Percentiles rank a stretch among this genome's conserved stretches.
Evolutionary conservation across 2,888 invertebrate genomes (phyloP).

Genomic region (Pachycephus smyrnensis): DNA sequence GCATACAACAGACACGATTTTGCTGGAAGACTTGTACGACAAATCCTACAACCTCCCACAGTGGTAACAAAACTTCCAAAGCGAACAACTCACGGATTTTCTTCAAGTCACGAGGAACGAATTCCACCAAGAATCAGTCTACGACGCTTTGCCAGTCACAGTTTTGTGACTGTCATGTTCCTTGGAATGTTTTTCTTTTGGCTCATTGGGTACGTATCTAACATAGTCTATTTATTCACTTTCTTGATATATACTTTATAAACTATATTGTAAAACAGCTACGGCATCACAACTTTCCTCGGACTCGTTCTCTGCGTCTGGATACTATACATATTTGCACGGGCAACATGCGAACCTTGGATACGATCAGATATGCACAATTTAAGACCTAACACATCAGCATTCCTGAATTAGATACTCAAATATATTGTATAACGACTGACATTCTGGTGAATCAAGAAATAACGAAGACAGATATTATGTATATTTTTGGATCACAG

Average conservation of each 20-base stretch:
- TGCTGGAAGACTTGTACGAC: slow-evolving; percentile 74
- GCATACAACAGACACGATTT: slow-evolving; percentile 76
- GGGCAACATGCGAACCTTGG: slow-evolving; percentile 66
- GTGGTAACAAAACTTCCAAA: slow-evolving; percentile 75
- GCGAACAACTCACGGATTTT: slow-evolving; percentile 69
- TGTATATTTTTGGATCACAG: neutral
- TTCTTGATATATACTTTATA: slow-evolving; percentile 1
- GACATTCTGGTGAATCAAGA: neutral
- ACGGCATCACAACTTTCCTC: slow-evolving; percentile 62
- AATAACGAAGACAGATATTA: neutral
- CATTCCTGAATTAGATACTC: slow-evolving; percentile 26
- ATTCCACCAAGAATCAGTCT: slow-evolving; percentile 78
- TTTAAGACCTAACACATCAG: slow-evolving; percentile 24
- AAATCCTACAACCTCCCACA: slow-evolving; percentile 74
- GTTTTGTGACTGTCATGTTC: slow-evolving; percentile 70
- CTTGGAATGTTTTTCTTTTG: slow-evolving; percentile 70
- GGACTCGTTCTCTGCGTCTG: slow-evolving; percentile 68
- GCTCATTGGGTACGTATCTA: slow-evolving; percentile 70
- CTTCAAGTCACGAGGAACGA: slow-evolving; percentile 70
- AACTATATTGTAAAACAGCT: slow-evolving; percentile 40
- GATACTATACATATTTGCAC: slow-evolving; percentile 68
- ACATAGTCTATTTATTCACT: slow-evolving; percentile 9
- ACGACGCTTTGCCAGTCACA: slow-evolving; percentile 76
- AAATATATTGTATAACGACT: neutral
- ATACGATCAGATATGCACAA: slow-evolving; percentile 30